phyloP scores from a whole-genome alignment of 2,797 vertebrate genomes.

The Argentina silus region DNA sequence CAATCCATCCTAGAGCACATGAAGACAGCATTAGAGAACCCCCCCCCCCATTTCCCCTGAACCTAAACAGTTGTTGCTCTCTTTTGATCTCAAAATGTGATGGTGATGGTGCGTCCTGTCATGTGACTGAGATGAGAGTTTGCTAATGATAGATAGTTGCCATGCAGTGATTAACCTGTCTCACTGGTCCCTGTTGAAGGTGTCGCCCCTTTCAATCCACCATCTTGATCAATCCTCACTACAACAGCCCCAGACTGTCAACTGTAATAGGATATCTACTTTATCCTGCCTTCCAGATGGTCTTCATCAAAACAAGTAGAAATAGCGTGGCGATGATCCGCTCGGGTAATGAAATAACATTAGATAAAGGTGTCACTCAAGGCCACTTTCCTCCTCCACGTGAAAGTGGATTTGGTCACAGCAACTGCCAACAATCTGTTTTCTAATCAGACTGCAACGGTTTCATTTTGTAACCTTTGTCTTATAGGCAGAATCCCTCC shows the following conservation, averaged over 20 bases:
- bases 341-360: constrained; percentile 3
- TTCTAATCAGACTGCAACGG: too few relatives aligned
- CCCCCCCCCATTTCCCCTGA: too few relatives aligned
- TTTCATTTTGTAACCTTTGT: too few relatives aligned
- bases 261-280: constrained; percentile 10
- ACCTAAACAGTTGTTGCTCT: too few relatives aligned
- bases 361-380: background rate
- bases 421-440: background rate
- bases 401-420: constrained; percentile 10
- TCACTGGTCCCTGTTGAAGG: background rate
- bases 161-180: background rate
- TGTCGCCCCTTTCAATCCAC: background rate
- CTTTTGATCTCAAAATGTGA: too few relatives aligned
- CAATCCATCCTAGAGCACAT: background rate
- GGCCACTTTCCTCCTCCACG: constrained; percentile 17
- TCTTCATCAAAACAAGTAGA: background rate
- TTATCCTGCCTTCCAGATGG: background rate
- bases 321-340: constrained; percentile 14
- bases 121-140: too few relatives aligned
- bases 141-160: background rate
- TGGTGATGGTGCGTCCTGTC: too few relatives aligned
- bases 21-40: too few relatives aligned
- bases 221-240: background rate
- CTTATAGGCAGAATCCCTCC: too few relatives aligned
- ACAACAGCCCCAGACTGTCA: constrained; percentile 28